These are phyloP conservation scores for Tiphia femorata DNA, from an alignment of 2,888 invertebrate species.

Conservation along the genomic window DNA sequence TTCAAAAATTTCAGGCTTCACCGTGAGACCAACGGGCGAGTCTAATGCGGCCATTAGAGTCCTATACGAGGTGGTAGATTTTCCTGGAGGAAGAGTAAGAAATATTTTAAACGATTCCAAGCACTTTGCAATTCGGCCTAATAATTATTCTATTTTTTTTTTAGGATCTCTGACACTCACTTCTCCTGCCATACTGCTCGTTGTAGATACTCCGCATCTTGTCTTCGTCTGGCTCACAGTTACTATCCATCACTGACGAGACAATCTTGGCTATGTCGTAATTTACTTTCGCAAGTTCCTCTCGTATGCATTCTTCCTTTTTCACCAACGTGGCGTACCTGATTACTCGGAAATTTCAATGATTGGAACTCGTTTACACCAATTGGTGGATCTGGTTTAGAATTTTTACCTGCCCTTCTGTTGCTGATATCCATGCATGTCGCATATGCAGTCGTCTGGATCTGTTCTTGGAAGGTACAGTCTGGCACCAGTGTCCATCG, in stretches of 20 bases:
- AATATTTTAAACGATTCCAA: background rate
- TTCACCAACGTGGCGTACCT: slow-evolving; percentile 74
- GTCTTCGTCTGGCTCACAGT: slow-evolving; percentile 75
- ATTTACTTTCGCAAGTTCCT: slow-evolving; percentile 72
- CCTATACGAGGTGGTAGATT: slow-evolving; percentile 72
- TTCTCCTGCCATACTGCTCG: slow-evolving; percentile 74
- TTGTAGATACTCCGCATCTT: slow-evolving; percentile 77
- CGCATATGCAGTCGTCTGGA: slow-evolving; percentile 77
- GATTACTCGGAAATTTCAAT: too few species aligned
- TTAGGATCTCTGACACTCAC: slow-evolving; percentile 55
- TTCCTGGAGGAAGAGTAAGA: slow-evolving; percentile 65
- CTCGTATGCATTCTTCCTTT: slow-evolving; percentile 73
- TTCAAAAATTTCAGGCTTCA: slow-evolving; percentile 73
- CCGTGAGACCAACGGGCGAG: slow-evolving; percentile 73
- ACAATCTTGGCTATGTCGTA: slow-evolving; percentile 66
- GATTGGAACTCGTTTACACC: too few species aligned
- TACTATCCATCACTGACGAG: slow-evolving; percentile 73
- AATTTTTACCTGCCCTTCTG: slow-evolving; percentile 70
- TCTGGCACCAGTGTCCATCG: slow-evolving; percentile 69
- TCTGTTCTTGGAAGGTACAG: slow-evolving; percentile 72
- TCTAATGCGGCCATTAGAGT: slow-evolving; percentile 75
- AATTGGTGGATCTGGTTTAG: too few species aligned
- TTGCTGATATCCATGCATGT: slow-evolving; percentile 74
- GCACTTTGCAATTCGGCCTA: background rate
- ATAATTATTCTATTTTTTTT: background rate